Evolutionary conservation across 2,797 vertebrate species (phyloP).

Genomic region (Sebastes trivittatus): DNA sequence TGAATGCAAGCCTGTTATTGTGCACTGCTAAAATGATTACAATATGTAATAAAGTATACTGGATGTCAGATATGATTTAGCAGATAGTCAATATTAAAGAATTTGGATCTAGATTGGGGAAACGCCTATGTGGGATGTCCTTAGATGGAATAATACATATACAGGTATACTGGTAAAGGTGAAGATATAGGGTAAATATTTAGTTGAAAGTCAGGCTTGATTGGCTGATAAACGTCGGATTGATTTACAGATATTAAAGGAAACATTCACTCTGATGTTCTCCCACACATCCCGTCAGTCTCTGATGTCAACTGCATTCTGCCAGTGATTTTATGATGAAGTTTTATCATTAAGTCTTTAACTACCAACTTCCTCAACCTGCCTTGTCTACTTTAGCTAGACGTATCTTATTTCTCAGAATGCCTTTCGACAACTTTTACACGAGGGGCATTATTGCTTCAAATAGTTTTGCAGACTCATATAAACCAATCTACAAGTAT

Average conservation of each 20-base stretch:
- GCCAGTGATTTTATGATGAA: neutral
- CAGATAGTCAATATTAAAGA: neutral
- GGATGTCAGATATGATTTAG: neutral
- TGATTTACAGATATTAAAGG: neutral
- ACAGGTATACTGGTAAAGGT: neutral
- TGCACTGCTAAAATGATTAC: neutral
- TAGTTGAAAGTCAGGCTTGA: neutral
- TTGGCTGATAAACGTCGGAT: neutral
- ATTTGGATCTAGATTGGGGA: neutral
- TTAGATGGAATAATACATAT: neutral
- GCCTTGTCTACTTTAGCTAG: neutral
- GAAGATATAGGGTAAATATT: no score
- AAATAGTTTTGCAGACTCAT: neutral
- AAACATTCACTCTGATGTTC: neutral
- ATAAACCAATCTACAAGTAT: neutral
- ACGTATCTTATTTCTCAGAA: neutral
- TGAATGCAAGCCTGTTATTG: neutral
- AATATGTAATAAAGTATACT: neutral
- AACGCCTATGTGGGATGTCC: neutral
- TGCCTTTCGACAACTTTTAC: slow-evolving; percentile 2
- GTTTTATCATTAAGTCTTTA: neutral
- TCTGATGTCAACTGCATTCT: neutral
- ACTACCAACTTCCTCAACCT: neutral
- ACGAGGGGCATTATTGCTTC: neutral
- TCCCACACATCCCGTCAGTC: neutral